These are phyloP conservation scores for Characodon lateralis DNA, from an alignment of 2,797 vertebrate species.

Conservation along the genomic window DNA sequence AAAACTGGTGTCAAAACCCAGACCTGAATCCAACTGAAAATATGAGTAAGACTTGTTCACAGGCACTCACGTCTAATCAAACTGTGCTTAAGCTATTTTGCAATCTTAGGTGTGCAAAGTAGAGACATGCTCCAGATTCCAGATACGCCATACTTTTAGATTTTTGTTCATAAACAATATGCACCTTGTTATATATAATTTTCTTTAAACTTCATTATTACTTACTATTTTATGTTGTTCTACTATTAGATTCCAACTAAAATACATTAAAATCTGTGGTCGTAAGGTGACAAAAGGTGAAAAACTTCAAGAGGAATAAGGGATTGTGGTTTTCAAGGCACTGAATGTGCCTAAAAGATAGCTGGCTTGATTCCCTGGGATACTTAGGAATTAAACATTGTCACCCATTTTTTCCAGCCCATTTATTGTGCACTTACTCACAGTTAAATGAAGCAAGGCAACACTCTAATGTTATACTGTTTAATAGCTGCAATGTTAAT, in stretches of 20 bases:
- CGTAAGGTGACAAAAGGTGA: neutral
- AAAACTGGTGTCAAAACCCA: neutral
- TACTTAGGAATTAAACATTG: neutral
- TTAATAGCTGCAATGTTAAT: constrained; percentile 1
- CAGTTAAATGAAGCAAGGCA: constrained; percentile 20
- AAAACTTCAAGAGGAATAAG: neutral
- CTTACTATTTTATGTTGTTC: neutral
- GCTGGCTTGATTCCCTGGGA: neutral
- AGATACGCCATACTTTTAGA: neutral
- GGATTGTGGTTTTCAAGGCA: neutral
- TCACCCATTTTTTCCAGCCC: neutral
- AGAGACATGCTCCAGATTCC: neutral
- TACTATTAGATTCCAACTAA: neutral
- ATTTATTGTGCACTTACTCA: constrained; percentile 4
- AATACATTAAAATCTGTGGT: neutral
- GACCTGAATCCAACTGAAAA: neutral
- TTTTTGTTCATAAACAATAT: neutral
- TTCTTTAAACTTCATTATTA: neutral
- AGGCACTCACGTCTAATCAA: neutral
- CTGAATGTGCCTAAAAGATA: neutral
- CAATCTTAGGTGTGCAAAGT: neutral
- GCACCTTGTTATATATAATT: neutral
- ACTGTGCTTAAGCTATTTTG: neutral
- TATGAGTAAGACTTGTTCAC: neutral
- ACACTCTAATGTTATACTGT: constrained; percentile 9